Conservation (phyloP, 2,797 vertebrate species). For the Lagocephalus sceleratus region DNA sequence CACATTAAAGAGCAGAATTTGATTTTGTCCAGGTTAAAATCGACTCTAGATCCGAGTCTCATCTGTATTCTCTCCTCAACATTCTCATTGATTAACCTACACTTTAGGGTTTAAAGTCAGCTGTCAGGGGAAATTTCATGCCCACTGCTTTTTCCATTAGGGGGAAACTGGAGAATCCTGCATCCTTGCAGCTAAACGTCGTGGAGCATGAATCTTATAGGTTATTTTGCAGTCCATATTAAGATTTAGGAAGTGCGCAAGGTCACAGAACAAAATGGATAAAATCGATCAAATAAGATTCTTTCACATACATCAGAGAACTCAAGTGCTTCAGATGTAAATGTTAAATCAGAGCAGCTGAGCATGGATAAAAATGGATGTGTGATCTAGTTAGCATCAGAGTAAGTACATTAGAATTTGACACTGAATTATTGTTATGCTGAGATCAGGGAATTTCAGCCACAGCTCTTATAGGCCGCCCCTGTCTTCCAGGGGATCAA, state of each 20-base stretch:
- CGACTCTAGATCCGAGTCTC: constrained; percentile 17
- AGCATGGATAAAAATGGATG: constrained; percentile 30
- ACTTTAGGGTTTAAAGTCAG: constrained; percentile 40
- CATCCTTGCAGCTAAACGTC: constrained; percentile 31
- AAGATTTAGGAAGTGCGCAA: constrained; percentile 24
- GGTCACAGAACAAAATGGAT: constrained; percentile 13
- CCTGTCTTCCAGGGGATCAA: too few species aligned
- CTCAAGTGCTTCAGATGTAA: constrained; percentile 25
- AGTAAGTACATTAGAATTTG: constrained; percentile 37
- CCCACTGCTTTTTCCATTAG: constrained; percentile 66
- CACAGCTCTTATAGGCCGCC: constrained; percentile 1
- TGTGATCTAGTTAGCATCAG: constrained; percentile 42
- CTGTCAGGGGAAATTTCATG: constrained; percentile 70
- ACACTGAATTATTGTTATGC: constrained; percentile 18
- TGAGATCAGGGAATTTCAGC: constrained; percentile 2
- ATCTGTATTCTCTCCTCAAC: constrained; percentile 51
- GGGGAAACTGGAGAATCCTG: constrained; percentile 51
- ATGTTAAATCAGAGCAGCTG: constrained; percentile 27
- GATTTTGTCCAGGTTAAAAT: background rate
- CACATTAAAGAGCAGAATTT: too few species aligned
- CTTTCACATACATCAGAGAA: background rate
- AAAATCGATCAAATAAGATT: too few species aligned
- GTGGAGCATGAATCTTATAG: constrained; percentile 38
- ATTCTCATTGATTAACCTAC: constrained; percentile 54
- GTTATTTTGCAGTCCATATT: constrained; percentile 27